These are phyloP conservation scores for Serrognathus titanus DNA, from an alignment of 2,888 invertebrate species.

Conservation along the genomic window DNA sequence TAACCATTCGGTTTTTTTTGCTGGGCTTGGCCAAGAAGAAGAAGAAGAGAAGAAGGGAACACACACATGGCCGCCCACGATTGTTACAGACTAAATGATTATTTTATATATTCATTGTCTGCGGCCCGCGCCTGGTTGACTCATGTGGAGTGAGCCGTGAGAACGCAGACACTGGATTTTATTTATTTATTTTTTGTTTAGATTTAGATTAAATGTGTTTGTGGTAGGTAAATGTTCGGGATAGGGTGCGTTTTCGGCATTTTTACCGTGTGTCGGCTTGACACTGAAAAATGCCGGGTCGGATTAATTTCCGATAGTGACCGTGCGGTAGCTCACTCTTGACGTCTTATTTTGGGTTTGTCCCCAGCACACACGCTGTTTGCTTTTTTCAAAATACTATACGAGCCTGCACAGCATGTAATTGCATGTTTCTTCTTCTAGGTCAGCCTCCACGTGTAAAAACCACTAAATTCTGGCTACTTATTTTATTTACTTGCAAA, in stretches of 20 bases:
- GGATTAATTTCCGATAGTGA: slow-evolving; percentile 14
- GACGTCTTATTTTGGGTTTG: slow-evolving; percentile 7
- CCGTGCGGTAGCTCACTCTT: slow-evolving; percentile 2
- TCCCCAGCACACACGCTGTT: neutral
- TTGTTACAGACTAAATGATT: slow-evolving; percentile 33
- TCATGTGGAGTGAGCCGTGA: slow-evolving; percentile 44
- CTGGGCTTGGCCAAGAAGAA: slow-evolving; percentile 26
- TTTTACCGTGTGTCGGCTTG: slow-evolving; percentile 20
- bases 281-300: slow-evolving; percentile 29
- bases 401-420: no score
- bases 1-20: slow-evolving; percentile 13
- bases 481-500: no score
- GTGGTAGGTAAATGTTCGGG: slow-evolving; percentile 27
- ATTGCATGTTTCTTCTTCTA: no score
- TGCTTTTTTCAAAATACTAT: neutral
- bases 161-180: slow-evolving; percentile 21
- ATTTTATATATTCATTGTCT: slow-evolving; percentile 48
- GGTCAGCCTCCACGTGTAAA: no score
- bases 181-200: slow-evolving; percentile 13
- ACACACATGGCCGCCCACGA: slow-evolving; percentile 36
- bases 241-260: slow-evolving; percentile 24
- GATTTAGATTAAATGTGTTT: slow-evolving; percentile 29
- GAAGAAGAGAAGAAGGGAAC: slow-evolving; percentile 21
- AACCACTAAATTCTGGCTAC: no score
- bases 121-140: slow-evolving; percentile 59